Conservation (phyloP, 37 sponge, comb jelly and placozoan species). For the Cliona cf. orientalis region DNA sequence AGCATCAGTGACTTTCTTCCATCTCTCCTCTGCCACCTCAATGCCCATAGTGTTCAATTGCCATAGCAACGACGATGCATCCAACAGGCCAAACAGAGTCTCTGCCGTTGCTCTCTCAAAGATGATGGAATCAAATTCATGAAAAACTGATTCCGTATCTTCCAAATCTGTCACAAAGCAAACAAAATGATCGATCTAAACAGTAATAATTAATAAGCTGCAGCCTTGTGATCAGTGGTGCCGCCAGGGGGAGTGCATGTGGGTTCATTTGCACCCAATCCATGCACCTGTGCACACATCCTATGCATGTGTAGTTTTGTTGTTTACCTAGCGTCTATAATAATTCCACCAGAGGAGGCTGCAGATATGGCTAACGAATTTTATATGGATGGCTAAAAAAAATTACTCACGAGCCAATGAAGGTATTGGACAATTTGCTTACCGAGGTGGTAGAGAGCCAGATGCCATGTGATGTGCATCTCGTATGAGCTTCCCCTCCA, state of each 20-base stretch:
- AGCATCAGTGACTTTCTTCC: constrained; percentile 41
- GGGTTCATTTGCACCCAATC: background rate
- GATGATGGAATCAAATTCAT: constrained; percentile 63
- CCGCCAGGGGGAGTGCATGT: background rate
- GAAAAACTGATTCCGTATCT: constrained; percentile 31
- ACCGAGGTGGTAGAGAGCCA: constrained; percentile 79
- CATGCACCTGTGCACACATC: no score
- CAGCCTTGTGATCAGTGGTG: no score
- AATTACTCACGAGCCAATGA: background rate
- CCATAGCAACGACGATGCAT: constrained; percentile 84
- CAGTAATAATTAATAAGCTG: no score
- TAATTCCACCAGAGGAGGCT: no score
- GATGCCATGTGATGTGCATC: constrained; percentile 84
- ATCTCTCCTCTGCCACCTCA: constrained; percentile 61
- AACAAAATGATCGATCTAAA: background rate
- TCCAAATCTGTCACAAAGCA: constrained; percentile 35
- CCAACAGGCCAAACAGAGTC: constrained; percentile 52
- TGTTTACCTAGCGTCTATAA: no score
- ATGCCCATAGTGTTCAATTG: constrained; percentile 59
- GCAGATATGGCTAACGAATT: background rate
- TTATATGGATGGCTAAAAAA: background rate
- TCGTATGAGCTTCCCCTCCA: constrained; percentile 55
- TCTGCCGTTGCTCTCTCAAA: constrained; percentile 14
- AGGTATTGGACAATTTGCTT: no score
- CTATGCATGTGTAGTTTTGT: no score